Evolutionary conservation across 2,113 vertebrate genomes (phyloP), one percentile per base, ranked within the genome.

Genomic region (Neogale vison): DNA sequence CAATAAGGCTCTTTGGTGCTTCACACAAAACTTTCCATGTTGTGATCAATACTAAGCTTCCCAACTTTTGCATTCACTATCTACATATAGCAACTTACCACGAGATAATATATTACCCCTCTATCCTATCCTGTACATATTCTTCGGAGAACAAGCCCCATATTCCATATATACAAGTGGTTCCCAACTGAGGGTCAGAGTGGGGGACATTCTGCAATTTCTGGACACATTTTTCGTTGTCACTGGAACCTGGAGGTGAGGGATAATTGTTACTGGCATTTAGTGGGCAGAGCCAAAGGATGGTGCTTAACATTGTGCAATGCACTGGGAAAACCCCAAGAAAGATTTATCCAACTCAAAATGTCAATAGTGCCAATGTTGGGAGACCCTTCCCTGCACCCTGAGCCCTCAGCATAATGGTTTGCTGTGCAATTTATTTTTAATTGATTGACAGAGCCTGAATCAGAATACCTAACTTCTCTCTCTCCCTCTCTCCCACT

Each of bases 281-380:
- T 72, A 26, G 0, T 10, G 65, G 10, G 26, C 11, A 84, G 23
- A 52, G 24, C 24, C 20, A 34, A 47, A 12, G 12, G 45, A 76
- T 39, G 21, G 18, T 4, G 0, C 7, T 77, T 13, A 55, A n/a
- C 36, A 86, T 15, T 3, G 6, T 59, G 26, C 1, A 65, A 12
- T 18, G 34, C 8, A 6, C 20, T 61, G 2, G 52, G 11, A n/a
- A 83, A 20, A 4, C 0, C 24, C 20, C 1, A 83, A 3, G 4
- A 80, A 81, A 86, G 42, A 34, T 15, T 13, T 26, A 23, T 6
- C 15, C 23, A 42, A 4, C 4, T 24, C 20, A 50, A 47, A 83
- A 45, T 67, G 12, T 82, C 77, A 59, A 12, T 10, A 55, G 3
- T 21, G 14, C 17, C 36, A 20, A 52, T n/a, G 6, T 4, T 55